Conservation (phyloP, 2,797 vertebrate genomes). For the Urophycis tenuis region DNA sequence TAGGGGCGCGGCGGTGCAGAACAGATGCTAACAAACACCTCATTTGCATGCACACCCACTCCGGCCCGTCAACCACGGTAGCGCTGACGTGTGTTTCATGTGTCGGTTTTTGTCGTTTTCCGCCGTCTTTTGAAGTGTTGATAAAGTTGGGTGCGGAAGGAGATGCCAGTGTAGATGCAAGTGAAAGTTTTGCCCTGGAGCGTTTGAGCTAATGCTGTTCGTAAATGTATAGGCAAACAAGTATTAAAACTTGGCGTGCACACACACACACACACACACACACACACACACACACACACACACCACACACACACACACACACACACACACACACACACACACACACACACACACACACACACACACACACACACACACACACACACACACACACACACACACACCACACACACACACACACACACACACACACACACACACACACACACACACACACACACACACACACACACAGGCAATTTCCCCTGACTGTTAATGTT, state of each 20-base stretch:
- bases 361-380: too few relatives aligned
- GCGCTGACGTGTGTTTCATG: neutral
- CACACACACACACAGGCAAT: too few relatives aligned
- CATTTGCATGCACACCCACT: constrained; percentile 25
- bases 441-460: too few relatives aligned
- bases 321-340: too few relatives aligned
- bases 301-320: too few relatives aligned
- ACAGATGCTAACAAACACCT: constrained; percentile 60
- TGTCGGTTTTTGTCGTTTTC: neutral
- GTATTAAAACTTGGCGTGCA: neutral
- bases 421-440: too few relatives aligned
- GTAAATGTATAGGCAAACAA: neutral
- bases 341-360: too few relatives aligned
- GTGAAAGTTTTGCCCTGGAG: neutral
- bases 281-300: too few relatives aligned
- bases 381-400: too few relatives aligned
- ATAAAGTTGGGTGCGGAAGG: neutral
- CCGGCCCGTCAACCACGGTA: neutral
- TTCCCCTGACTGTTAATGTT: too few relatives aligned
- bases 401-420: too few relatives aligned
- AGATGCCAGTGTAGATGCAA: neutral
- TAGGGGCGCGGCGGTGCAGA: constrained; percentile 49
- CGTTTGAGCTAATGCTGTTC: neutral
- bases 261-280: too few relatives aligned
- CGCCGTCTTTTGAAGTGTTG: neutral